Conservation (phyloP, 37 sponge, comb jelly and placozoan genomes). For the Chondrosia reniformis region DNA sequence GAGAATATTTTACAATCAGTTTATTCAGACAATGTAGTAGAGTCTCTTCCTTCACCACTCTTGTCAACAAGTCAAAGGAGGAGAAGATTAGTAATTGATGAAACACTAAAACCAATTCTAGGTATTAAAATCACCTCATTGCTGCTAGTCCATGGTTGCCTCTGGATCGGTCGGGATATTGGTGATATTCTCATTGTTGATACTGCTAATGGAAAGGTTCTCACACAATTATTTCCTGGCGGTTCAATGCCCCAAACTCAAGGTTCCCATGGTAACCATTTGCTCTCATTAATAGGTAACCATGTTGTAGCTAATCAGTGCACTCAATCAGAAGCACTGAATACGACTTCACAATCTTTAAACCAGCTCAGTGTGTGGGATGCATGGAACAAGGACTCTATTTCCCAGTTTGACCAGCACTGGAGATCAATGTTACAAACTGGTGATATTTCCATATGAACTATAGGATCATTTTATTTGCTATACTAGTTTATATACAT, state of each 20-base stretch:
- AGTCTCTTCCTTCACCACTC: no score
- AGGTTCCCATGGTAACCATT: no score
- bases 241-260: slow-evolving; percentile 55
- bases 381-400: slow-evolving; percentile 58
- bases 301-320: no score
- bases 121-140: slow-evolving; percentile 75
- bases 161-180: slow-evolving; percentile 91
- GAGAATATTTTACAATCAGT: no score
- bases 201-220: slow-evolving; percentile 63
- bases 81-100: no score
- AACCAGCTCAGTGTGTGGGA: slow-evolving; percentile 76
- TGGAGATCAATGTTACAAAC: neutral
- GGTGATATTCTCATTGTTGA: slow-evolving; percentile 80
- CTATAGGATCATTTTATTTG: no score
- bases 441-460: neutral
- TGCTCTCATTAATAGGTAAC: no score
- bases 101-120: no score
- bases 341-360: slow-evolving; percentile 15
- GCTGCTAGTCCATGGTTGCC: slow-evolving; percentile 60
- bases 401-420: slow-evolving; percentile 27
- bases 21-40: no score
- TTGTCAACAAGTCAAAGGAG: no score
- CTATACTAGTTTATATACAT: no score
- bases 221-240: slow-evolving; percentile 58
- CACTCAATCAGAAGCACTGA: no score